Percentiles rank a stretch among this genome's conserved stretches.
These are phyloP conservation scores for Scaptomyza polygonia DNA, from an alignment of 2,888 invertebrate species.

Conservation along the genomic window DNA sequence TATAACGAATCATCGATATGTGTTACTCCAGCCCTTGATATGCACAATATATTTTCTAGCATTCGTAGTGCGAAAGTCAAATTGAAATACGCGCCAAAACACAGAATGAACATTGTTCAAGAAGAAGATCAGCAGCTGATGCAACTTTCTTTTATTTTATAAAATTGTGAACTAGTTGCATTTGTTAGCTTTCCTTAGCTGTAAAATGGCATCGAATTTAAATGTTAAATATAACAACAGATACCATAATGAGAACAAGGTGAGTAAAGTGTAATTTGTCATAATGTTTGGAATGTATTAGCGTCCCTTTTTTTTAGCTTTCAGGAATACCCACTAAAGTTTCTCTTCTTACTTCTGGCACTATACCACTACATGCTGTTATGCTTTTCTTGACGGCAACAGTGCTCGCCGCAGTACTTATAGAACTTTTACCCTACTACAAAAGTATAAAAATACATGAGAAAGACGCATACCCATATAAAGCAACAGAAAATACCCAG, in stretches of 20 bases:
- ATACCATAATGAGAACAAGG: slow-evolving; percentile 15
- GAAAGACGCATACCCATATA: slow-evolving; percentile 7
- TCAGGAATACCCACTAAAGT: slow-evolving; percentile 12
- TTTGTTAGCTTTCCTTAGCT: not conserved
- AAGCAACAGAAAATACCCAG: not conserved
- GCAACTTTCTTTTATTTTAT: slow-evolving; percentile 2
- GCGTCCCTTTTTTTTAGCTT: slow-evolving; percentile 59
- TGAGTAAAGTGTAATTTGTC: slow-evolving; percentile 5
- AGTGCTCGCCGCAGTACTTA: slow-evolving; percentile 62
- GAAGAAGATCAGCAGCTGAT: slow-evolving; percentile 40
- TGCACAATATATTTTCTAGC: not conserved
- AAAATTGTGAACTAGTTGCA: slow-evolving; percentile 36
- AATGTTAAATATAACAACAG: slow-evolving; percentile 5
- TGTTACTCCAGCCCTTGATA: too few species aligned
- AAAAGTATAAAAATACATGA: slow-evolving; percentile 19
- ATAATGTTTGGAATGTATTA: not conserved
- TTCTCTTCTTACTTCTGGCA: slow-evolving; percentile 6
- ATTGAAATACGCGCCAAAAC: slow-evolving; percentile 21
- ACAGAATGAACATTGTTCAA: not conserved
- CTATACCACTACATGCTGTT: slow-evolving; percentile 61
- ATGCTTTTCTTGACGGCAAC: slow-evolving; percentile 67
- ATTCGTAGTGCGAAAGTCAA: not conserved
- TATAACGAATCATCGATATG: too few species aligned
- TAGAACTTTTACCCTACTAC: slow-evolving; percentile 65
- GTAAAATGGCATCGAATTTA: slow-evolving; percentile 31